Evolutionary conservation across 2,113 vertebrate genomes (phyloP).

Genomic region (Phylloscopus trochiloides): DNA sequence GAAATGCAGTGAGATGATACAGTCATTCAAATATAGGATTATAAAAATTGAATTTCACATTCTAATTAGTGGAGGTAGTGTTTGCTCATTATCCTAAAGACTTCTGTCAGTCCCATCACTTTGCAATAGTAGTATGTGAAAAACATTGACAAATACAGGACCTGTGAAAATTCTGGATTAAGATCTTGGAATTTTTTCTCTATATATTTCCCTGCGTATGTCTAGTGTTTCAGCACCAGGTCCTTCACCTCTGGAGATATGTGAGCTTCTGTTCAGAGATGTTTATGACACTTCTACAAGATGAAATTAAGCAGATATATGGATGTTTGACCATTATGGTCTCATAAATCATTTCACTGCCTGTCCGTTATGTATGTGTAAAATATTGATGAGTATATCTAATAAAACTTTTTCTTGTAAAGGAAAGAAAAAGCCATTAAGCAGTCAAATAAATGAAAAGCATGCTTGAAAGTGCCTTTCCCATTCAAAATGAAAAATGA

Average conservation of each 20-base stretch:
- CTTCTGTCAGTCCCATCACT: not conserved
- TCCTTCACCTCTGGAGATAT: not conserved
- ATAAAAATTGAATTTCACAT: not conserved
- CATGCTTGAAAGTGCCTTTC: not conserved
- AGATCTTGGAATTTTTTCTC: not conserved
- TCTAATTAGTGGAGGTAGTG: not conserved
- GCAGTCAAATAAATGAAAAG: not conserved
- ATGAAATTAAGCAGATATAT: not conserved
- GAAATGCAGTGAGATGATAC: not conserved
- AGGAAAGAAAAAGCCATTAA: not conserved
- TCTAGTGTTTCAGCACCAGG: not conserved
- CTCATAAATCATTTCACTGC: not conserved
- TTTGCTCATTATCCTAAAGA: not conserved
- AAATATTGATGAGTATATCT: not conserved
- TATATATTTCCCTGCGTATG: not conserved
- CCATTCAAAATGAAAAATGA: not conserved
- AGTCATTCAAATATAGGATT: not conserved
- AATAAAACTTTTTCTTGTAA: not conserved
- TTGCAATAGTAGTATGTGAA: not conserved
- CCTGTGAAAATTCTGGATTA: not conserved
- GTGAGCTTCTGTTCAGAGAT: not conserved
- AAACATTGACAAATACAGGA: not conserved
- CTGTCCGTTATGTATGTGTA: not conserved
- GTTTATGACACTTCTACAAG: not conserved
- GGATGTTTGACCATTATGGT: not conserved